Evolutionary conservation across 2,888 invertebrate species (phyloP).

Genomic region (Caenorhabditis drosophilae): DNA sequence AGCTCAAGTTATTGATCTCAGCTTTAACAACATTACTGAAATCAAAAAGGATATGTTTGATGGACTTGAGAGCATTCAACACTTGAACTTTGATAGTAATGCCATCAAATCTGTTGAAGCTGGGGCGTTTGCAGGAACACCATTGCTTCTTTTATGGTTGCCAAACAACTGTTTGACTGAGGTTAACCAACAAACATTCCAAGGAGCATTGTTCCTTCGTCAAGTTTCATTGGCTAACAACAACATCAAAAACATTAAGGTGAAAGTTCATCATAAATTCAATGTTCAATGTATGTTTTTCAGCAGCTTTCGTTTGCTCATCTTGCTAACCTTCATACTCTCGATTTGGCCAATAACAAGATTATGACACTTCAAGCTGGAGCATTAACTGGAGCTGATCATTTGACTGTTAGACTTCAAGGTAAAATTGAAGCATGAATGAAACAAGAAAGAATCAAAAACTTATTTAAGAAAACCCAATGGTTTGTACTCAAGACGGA

Average conservation of each 20-base stretch:
- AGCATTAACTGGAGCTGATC: constrained; percentile 61
- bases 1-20: constrained; percentile 66
- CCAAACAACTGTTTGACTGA: constrained; percentile 67
- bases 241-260: constrained; percentile 66
- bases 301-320: constrained; percentile 75
- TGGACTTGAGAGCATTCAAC: constrained; percentile 67
- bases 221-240: constrained; percentile 69
- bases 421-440: constrained; percentile 34
- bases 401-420: constrained; percentile 65
- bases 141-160: constrained; percentile 68
- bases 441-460: not conserved
- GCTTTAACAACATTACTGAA: constrained; percentile 66
- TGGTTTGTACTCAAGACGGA: constrained; percentile 68
- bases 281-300: constrained; percentile 44
- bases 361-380: constrained; percentile 59
- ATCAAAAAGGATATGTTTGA: constrained; percentile 59
- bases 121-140: constrained; percentile 68
- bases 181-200: constrained; percentile 63
- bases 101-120: constrained; percentile 61
- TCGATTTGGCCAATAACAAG: constrained; percentile 84
- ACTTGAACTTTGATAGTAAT: constrained; percentile 68
- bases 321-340: constrained; percentile 84
- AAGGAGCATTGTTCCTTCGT: constrained; percentile 67
- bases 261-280: constrained; percentile 58
- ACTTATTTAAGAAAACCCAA: constrained; percentile 65